These are phyloP conservation scores for Pristis pectinata DNA, from an alignment of 2,797 vertebrate species.

Conservation along the genomic window DNA sequence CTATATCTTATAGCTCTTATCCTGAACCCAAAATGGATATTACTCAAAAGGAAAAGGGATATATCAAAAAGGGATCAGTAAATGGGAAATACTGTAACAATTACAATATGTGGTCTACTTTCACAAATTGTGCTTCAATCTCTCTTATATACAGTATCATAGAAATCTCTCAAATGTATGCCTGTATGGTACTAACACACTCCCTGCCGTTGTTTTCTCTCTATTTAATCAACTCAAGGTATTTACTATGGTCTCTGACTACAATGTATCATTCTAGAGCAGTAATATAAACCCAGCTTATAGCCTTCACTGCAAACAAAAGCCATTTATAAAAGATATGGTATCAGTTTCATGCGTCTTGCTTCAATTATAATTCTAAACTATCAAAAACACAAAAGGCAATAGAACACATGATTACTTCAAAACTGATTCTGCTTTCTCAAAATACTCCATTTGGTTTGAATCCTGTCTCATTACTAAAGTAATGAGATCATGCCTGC, in stretches of 20 bases:
- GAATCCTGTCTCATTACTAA: neutral
- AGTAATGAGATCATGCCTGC: neutral
- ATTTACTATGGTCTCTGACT: neutral
- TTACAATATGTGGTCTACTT: neutral
- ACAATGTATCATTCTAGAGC: neutral
- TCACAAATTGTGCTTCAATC: neutral
- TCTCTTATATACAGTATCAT: neutral
- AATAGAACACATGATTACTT: neutral
- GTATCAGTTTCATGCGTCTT: neutral
- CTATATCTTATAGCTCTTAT: neutral
- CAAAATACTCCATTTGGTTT: neutral
- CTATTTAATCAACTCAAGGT: slow-evolving; percentile 1
- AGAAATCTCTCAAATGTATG: neutral
- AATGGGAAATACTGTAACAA: neutral
- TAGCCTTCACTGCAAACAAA: neutral
- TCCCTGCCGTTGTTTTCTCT: neutral
- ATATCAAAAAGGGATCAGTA: neutral
- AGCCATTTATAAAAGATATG: neutral
- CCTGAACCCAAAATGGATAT: neutral
- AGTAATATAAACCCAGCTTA: neutral
- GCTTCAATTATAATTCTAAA: neutral
- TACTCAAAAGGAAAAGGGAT: neutral
- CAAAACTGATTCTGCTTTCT: neutral
- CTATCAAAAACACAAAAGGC: neutral
- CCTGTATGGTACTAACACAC: neutral